Percentiles rank a stretch among this genome's conserved stretches.
These are phyloP conservation scores for Balaenoptera acutorostrata DNA, from an alignment of 2,113 vertebrate genomes.

Conservation along the genomic window DNA sequence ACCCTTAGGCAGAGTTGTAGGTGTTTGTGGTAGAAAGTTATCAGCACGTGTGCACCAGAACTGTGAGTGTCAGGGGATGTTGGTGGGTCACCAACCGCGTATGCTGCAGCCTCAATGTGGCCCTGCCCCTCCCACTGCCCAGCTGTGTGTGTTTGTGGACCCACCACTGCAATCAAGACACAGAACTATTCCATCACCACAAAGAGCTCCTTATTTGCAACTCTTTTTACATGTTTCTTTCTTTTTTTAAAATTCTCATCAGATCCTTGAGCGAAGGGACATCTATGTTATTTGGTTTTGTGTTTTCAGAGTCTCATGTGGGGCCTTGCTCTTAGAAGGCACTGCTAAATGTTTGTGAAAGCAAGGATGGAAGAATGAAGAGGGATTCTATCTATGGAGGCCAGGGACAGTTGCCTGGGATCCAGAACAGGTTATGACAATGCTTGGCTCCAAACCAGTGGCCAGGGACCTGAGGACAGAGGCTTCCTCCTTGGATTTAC, in stretches of 20 bases:
- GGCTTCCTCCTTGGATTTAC: background rate
- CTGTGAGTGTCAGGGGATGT: too few relatives aligned
- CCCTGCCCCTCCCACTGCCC: too few relatives aligned
- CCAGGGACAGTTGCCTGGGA: background rate
- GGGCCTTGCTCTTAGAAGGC: background rate
- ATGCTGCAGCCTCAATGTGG: background rate
- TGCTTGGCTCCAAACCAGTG: background rate
- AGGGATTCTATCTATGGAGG: background rate
- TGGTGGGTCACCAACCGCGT: background rate
- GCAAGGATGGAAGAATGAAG: background rate
- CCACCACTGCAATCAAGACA: background rate
- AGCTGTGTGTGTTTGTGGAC: background rate
- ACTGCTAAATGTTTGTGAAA: background rate
- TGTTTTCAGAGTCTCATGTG: background rate
- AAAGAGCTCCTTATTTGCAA: background rate
- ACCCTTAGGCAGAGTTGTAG: background rate
- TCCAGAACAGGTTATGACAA: background rate
- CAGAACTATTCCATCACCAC: background rate
- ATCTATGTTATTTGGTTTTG: background rate
- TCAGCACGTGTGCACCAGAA: background rate
- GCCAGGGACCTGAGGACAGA: background rate
- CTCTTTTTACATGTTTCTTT: background rate
- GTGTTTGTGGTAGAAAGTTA: background rate
- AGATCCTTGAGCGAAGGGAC: background rate
- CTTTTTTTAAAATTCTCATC: background rate